phyloP scores from a whole-genome alignment of 2,888 invertebrate genomes.

The Dexiosoma caninum region DNA sequence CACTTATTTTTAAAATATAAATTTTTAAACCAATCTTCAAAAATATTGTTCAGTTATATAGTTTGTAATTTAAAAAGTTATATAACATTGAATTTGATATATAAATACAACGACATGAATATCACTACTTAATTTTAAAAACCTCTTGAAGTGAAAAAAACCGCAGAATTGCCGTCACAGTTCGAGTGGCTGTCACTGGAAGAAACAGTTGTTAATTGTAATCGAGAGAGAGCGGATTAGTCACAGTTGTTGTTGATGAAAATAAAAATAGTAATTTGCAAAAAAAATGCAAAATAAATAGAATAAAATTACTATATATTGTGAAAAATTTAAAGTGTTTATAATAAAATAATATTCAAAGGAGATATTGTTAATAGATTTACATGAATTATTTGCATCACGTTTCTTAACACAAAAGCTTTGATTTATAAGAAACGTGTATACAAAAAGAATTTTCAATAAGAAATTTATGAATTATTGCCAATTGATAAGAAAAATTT shows the following conservation, averaged over 20 bases:
- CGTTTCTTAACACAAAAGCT: neutral
- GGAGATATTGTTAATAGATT: neutral
- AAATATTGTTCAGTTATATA: no score
- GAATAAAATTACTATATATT: neutral
- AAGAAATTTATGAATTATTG: neutral
- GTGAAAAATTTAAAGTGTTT: neutral
- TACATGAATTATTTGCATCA: slow-evolving; percentile 19
- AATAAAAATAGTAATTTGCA: neutral
- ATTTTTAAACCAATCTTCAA: no score
- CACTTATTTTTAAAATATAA: neutral
- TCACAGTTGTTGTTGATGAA: neutral
- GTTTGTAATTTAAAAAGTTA: neutral
- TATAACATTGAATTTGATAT: neutral
- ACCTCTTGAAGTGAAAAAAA: neutral
- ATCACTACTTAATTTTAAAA: no score
- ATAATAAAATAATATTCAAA: neutral
- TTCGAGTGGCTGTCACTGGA: neutral
- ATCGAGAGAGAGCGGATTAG: slow-evolving; percentile 25
- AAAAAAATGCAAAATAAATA: neutral
- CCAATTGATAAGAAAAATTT: neutral
- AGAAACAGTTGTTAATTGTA: slow-evolving; percentile 44
- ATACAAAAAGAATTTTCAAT: neutral
- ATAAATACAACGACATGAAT: neutral
- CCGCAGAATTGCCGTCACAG: neutral
- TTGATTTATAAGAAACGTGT: slow-evolving; percentile 2